Percentiles rank a stretch among this genome's conserved stretches.
Evolutionary conservation across 1,140 invertebrate genomes (phyloP).

Genomic region (Cherax quadricarinatus): DNA sequence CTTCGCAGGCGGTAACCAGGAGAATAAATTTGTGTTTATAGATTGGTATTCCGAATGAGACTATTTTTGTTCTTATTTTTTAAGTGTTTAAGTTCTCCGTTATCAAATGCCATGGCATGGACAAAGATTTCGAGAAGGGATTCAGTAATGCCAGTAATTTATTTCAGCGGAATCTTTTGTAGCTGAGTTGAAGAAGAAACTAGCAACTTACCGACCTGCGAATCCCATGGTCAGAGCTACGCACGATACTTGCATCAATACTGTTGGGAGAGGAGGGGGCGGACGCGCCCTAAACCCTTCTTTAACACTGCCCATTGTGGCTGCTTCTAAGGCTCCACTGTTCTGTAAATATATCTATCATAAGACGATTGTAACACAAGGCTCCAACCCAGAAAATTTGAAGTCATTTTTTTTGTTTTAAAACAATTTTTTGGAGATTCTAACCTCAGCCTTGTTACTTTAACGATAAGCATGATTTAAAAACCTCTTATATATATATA

Average conservation of each 20-base stretch:
- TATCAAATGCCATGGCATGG: background rate
- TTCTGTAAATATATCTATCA: constrained; percentile 2
- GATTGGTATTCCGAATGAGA: background rate
- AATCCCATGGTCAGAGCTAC: constrained; percentile 20
- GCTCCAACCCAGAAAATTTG: background rate
- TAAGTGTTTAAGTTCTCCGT: background rate
- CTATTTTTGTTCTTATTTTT: background rate
- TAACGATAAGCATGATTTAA: background rate
- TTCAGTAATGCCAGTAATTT: background rate
- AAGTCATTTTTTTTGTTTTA: background rate
- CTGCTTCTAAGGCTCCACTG: constrained; percentile 26
- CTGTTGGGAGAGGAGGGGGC: background rate
- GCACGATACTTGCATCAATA: constrained; percentile 27
- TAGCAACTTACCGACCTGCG: background rate
- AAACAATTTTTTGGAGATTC: background rate
- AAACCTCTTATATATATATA: background rate
- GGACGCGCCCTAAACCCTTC: constrained; percentile 19
- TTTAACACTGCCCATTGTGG: constrained; percentile 23
- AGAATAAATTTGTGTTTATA: background rate
- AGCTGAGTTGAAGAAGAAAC: background rate
- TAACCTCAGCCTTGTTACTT: background rate
- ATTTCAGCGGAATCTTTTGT: background rate
- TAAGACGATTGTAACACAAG: background rate
- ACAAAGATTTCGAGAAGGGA: background rate
- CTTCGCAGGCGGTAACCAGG: constrained; percentile 18